A percentile compares a stretch with the other conserved stretches of the same genome.
Conservation (phyloP, 2,113 vertebrate species). For the Odocoileus virginianus region DNA sequence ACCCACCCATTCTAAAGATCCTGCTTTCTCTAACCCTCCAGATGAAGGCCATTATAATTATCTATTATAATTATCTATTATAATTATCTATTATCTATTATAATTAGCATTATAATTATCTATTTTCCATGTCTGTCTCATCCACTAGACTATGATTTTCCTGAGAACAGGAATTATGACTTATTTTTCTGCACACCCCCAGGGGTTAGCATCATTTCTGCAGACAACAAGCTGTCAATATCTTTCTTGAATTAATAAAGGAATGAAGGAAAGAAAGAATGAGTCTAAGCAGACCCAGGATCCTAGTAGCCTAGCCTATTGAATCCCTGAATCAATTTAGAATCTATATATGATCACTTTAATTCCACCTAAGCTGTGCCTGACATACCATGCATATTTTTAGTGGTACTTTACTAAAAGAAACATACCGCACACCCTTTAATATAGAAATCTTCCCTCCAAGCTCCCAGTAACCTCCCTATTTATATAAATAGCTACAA, state of each 20-base stretch:
- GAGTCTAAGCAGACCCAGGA: not conserved
- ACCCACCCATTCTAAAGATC: not conserved
- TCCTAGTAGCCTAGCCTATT: not conserved
- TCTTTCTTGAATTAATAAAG: slow-evolving; percentile 5
- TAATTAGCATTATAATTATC: not conserved
- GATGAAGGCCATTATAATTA: not conserved
- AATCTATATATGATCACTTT: not conserved
- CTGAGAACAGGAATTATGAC: not conserved
- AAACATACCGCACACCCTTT: not conserved
- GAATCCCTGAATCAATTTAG: not conserved
- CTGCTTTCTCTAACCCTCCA: not conserved
- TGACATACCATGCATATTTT: not conserved
- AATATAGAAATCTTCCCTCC: not conserved
- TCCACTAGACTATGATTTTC: not conserved
- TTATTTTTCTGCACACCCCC: not conserved
- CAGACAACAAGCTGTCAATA: not conserved
- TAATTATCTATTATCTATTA: not conserved
- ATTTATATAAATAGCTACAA: not conserved
- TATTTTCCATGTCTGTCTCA: not conserved
- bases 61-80: not conserved
- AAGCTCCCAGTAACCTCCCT: not conserved
- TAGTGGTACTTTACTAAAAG: not conserved
- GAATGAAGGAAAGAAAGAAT: not conserved
- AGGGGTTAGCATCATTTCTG: not conserved
- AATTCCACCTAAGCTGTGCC: not conserved